A percentile compares a stretch with the other conserved stretches of the same genome.
phyloP scores from a whole-genome alignment of 2,888 invertebrate genomes.

The Suillia variegata region DNA sequence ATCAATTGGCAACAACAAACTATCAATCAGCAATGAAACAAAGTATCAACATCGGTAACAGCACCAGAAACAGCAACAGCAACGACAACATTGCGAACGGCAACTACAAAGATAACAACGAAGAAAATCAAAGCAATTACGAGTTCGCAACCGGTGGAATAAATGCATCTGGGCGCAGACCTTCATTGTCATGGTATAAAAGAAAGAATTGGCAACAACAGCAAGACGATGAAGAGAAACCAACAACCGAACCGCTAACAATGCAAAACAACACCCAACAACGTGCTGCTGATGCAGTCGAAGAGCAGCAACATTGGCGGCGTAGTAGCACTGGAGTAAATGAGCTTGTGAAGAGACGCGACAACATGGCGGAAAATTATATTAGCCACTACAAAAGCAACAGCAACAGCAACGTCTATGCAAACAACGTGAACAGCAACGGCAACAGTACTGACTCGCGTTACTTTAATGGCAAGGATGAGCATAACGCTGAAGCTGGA shows the following conservation, averaged over 20 bases:
- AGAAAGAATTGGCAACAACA: slow-evolving; percentile 36
- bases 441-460: slow-evolving; percentile 15
- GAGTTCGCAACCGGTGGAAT: slow-evolving; percentile 32
- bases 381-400: slow-evolving; percentile 35
- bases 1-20: slow-evolving; percentile 44
- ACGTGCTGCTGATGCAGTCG: neutral
- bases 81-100: slow-evolving; percentile 27
- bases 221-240: neutral
- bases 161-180: slow-evolving; percentile 12
- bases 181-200: slow-evolving; percentile 28
- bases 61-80: slow-evolving; percentile 19
- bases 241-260: neutral
- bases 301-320: neutral
- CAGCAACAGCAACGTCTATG: slow-evolving; percentile 24
- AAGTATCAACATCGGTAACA: slow-evolving; percentile 33
- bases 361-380: slow-evolving; percentile 44
- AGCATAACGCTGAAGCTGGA: neutral
- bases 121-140: slow-evolving; percentile 35
- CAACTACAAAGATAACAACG: slow-evolving; percentile 13
- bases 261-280: neutral
- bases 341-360: neutral
- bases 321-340: neutral
- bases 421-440: slow-evolving; percentile 25
- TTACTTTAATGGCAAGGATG: neutral
- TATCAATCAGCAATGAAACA: slow-evolving; percentile 49